Base-by-base conservation (phyloP, 2,888 invertebrate species). In the Caenorhabditis sp. region DNA sequence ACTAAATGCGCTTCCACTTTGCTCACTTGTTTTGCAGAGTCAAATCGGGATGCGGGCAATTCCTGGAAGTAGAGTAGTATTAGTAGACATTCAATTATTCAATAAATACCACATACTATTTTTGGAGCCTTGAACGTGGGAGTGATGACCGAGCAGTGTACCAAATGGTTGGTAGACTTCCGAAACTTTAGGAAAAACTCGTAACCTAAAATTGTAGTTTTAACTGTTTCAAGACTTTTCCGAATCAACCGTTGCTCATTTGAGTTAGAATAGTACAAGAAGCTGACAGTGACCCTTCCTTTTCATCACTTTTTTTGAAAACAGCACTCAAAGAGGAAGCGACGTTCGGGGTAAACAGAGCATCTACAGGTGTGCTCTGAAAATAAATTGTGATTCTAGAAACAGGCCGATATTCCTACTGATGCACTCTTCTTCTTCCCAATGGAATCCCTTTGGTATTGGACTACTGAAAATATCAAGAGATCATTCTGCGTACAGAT, bases 1-100 rank as follows among this genome's bases (percentile, higher is more conserved):
- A 90, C 85, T 19, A 91, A 75, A 73, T 89, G 89, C 2, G 89
- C 88, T 79, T 90, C 90, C 69, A 89, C 87, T 83, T 90, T 88
- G 72, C 90, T 89, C 10, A 90, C 87, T 80, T 90, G 87, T 74
- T 90, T 90, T 19, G 86, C 86, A 10, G 87, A 85, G 49, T 88
- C 90, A 75, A 89, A 90, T 64, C 89, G 85, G 38, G 88, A 87
- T 54, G 75, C 59, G 14, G 76, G 83, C 19, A 88, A 66, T 35
- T 85, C 76, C 66, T 69, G 70, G 66, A 63, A 44, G 10, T 26
- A 7, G 10, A n/a, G 5, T 44, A 44, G 31, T 31, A 7, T 5
- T 8, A 38, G 12, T 54, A 61, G 10, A 28, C 35, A 22, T 31
- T 59, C 41, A 24, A 61, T 26, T 44, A 44, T 28, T 41, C 44